These are phyloP conservation scores for Chelidonichthys spinosus DNA, from an alignment of 2,797 vertebrate genomes.

Conservation along the genomic window DNA sequence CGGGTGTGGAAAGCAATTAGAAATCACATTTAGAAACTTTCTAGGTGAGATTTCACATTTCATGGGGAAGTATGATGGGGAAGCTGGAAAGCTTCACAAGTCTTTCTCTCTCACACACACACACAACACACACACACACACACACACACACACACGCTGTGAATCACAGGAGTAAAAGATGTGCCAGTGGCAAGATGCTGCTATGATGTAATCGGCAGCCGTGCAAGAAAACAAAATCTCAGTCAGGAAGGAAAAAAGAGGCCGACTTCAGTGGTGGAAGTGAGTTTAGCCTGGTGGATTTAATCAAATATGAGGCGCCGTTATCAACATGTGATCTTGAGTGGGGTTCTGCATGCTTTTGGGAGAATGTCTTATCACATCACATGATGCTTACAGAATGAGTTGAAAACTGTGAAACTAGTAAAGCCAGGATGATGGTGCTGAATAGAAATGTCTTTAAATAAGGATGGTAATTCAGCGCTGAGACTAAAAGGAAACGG, in stretches of 20 bases:
- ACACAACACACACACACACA: not conserved
- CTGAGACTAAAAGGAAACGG: too few species aligned
- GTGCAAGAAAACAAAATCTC: constrained; percentile 30
- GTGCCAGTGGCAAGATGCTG: constrained; percentile 28
- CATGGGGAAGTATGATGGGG: constrained; percentile 22
- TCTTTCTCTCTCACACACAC: not conserved
- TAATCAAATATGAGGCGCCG: constrained; percentile 28
- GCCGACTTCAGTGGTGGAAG: constrained; percentile 18
- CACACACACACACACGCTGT: not conserved
- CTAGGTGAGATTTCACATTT: constrained; percentile 52
- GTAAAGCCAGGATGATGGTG: not conserved
- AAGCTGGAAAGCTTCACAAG: constrained; percentile 13
- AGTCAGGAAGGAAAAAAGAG: constrained; percentile 28
- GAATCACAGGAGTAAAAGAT: constrained; percentile 13
- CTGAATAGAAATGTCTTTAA: not conserved
- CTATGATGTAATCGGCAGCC: constrained; percentile 48
- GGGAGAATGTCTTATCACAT: not conserved
- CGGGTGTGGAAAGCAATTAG: constrained; percentile 32
- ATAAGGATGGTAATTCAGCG: too few species aligned
- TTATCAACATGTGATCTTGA: constrained; percentile 17
- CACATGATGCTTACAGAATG: not conserved
- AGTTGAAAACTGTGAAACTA: not conserved
- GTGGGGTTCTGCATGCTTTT: not conserved
- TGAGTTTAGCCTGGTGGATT: constrained; percentile 20
- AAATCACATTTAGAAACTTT: constrained; percentile 48